Evolutionary conservation across 2,797 vertebrate genomes (phyloP).

Genomic region (Loriculus beryllinus): DNA sequence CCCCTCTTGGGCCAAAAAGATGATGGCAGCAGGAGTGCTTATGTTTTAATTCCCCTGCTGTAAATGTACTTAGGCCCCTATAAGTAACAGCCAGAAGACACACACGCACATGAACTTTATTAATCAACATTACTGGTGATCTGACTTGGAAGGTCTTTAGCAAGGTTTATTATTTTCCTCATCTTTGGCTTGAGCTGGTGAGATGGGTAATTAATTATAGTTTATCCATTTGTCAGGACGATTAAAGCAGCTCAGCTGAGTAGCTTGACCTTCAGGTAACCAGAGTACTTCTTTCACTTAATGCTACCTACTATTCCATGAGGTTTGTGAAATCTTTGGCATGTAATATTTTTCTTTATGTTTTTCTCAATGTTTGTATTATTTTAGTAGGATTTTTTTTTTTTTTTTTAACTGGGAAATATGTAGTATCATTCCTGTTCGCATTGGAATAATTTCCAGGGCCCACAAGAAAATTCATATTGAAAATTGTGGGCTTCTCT

Average conservation of each 20-base stretch:
- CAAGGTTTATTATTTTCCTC: slow-evolving; percentile 41
- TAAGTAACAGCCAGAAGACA: background rate
- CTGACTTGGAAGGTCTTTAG: slow-evolving; percentile 17
- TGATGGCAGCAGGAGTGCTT: background rate
- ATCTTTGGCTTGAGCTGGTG: background rate
- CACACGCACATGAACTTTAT: background rate
- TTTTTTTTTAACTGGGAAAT: background rate
- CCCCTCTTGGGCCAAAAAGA: background rate
- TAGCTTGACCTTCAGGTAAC: slow-evolving; percentile 36
- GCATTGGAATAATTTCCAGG: background rate
- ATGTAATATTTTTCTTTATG: background rate
- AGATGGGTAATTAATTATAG: slow-evolving; percentile 40
- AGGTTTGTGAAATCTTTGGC: background rate
- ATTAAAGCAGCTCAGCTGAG: slow-evolving; percentile 24
- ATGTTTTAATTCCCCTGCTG: background rate
- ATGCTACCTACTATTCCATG: background rate
- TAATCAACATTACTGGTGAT: background rate
- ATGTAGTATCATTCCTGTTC: background rate
- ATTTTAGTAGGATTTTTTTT: background rate
- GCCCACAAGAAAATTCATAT: background rate
- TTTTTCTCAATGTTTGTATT: background rate
- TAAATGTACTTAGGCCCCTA: background rate
- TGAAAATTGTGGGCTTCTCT: background rate
- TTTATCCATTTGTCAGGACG: slow-evolving; percentile 46
- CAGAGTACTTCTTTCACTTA: background rate